Evolutionary conservation across 30 jellyfish, hydroid and myxozoan genomes (phyloP), one percentile per base, ranked within the genome.

Genomic region (Nemopilema nomurai): DNA sequence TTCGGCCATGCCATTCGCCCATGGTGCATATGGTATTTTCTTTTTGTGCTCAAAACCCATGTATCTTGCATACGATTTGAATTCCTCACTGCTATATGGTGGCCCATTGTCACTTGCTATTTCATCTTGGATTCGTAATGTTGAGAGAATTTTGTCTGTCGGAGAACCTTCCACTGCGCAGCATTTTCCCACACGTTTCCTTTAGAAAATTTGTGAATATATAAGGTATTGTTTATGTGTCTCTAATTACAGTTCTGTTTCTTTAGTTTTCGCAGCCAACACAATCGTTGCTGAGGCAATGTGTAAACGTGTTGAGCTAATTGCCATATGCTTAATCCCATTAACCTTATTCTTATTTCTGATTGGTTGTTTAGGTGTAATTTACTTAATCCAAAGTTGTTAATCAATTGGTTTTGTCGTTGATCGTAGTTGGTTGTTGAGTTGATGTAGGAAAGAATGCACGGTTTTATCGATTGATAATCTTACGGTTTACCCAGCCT

Each of bases 21-120:
- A 78, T 78, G 82, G 88, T 21, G 90, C 90, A 50, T 50, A 41
- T 27, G 82, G 88, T 67, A 30, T 63, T 67, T 50, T 50, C 51
- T 32, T 67, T 27, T n/a, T 33, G 51, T 63, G 83, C 28, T 24
- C 24, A 67, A 22, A 80, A 33, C 90, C 90, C 90, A 63, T 28
- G 20, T 80, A 67, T 57, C 0, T 29, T 57, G 67, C 89, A 64
- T 16, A 79, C 67, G 19, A 16, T 21, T 41, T 22, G 25, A 76
- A n/a, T 18, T 78, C 90, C 25, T 68, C 70, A 24, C 51, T 18
- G 91, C 49, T 33, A 64, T 67, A 82, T 1, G 90, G 89, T 33
- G 89, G 91, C 70, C 91, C 89, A 49, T 64, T 84, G 90, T 72
- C 93, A 73, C 84, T 52, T 0, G 33, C 90, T 0, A 84, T 0